Evolutionary conservation across 2,888 invertebrate genomes (phyloP).

Genomic region (Blomia tropicalis): DNA sequence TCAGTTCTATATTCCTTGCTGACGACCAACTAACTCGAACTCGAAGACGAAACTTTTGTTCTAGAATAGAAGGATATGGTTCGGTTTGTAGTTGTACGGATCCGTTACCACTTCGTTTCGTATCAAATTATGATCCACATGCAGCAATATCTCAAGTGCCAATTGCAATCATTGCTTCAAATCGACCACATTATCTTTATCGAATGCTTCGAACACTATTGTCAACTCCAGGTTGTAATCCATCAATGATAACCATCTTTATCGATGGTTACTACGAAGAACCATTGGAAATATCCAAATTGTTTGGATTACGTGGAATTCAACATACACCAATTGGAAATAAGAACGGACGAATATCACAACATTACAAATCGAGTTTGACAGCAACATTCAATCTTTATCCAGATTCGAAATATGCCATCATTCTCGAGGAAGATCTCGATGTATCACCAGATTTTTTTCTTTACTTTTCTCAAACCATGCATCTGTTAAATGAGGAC

Average conservation of each 20-base stretch:
- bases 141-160: conserved; percentile 35
- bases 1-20: not conserved
- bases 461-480: conserved; percentile 44
- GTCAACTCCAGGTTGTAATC: conserved; percentile 41
- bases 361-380: conserved; percentile 45
- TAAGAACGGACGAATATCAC: conserved; percentile 43
- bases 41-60: conserved; percentile 42
- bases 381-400: conserved; percentile 44
- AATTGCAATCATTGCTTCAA: conserved; percentile 44
- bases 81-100: conserved; percentile 42
- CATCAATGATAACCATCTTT: conserved; percentile 43
- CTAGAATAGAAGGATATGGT: conserved; percentile 45
- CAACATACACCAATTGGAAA: conserved; percentile 42
- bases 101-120: conserved; percentile 15
- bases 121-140: not conserved
- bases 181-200: conserved; percentile 45
- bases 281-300: conserved; percentile 42
- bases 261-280: conserved; percentile 45
- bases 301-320: conserved; percentile 37
- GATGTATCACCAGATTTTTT: conserved; percentile 45
- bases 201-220: conserved; percentile 42
- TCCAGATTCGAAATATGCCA: conserved; percentile 42
- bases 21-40: conserved; percentile 37
- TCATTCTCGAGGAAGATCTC: conserved; percentile 45
- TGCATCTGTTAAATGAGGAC: conserved; percentile 42